Percentiles rank a stretch among this genome's conserved stretches.
These are phyloP conservation scores for Hypomesus transpacificus DNA, from an alignment of 2,113 vertebrate species.

Conservation along the genomic window DNA sequence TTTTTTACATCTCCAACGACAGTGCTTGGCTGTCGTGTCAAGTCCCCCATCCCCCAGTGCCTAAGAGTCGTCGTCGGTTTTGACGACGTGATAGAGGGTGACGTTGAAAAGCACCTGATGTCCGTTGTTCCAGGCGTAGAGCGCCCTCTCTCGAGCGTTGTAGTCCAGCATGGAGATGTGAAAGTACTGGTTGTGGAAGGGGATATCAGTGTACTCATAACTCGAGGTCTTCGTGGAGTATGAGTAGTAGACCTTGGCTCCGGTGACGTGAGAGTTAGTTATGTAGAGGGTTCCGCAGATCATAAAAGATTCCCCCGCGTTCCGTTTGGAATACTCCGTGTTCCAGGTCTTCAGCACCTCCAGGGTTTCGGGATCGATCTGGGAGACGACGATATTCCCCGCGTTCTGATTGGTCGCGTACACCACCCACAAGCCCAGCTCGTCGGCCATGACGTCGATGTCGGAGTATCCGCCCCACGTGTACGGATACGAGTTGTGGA, in stretches of 20 bases:
- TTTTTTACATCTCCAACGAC: slow-evolving; percentile 46
- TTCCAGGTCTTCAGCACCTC: slow-evolving; percentile 93
- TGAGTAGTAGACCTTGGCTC: slow-evolving; percentile 97
- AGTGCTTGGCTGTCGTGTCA: slow-evolving; percentile 38
- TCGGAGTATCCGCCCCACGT: slow-evolving; percentile 98
- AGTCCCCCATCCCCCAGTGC: slow-evolving; percentile 8
- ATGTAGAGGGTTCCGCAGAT: slow-evolving; percentile 97
- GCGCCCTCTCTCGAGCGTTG: slow-evolving; percentile 90
- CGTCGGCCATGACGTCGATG: slow-evolving; percentile 97
- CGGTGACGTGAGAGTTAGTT: slow-evolving; percentile 95
- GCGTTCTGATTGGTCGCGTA: slow-evolving; percentile 99
- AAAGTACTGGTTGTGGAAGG: slow-evolving; percentile 98
- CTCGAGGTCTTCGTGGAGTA: slow-evolving; percentile 95
- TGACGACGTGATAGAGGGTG: slow-evolving; percentile 96
- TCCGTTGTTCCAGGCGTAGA: slow-evolving; percentile 98
- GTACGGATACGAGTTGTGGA: slow-evolving; percentile 97
- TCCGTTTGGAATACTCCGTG: slow-evolving; percentile 96
- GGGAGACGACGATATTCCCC: slow-evolving; percentile 94
- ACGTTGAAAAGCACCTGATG: slow-evolving; percentile 98
- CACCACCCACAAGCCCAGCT: slow-evolving; percentile 93
- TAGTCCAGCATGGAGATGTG: slow-evolving; percentile 99
- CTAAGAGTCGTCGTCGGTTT: slow-evolving; percentile 93
- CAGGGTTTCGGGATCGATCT: slow-evolving; percentile 87
- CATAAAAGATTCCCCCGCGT: slow-evolving; percentile 97
- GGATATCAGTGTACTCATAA: slow-evolving; percentile 96